phyloP scores from a whole-genome alignment of 1,140 invertebrate species.

The Bursaphelenchus mucronatus region DNA sequence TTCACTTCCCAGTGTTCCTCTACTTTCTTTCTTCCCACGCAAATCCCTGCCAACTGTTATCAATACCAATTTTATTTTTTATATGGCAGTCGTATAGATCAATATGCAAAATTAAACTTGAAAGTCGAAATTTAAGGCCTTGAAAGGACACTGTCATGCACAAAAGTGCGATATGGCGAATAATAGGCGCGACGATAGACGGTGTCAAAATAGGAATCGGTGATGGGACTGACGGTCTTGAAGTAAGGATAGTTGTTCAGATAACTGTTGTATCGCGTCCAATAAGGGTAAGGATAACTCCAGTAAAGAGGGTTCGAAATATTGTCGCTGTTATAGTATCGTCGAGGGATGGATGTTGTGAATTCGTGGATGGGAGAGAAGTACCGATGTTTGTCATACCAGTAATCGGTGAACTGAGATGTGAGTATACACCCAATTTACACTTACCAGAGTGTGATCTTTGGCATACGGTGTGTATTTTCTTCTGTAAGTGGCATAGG shows the following conservation, averaged over 20 bases:
- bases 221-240: neutral
- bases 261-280: constrained; percentile 22
- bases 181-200: constrained; percentile 5
- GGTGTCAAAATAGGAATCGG: neutral
- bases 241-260: constrained; percentile 4
- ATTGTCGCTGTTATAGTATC: constrained; percentile 21
- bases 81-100: too few species aligned
- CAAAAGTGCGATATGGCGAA: constrained; percentile 11
- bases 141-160: constrained; percentile 7
- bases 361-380: constrained; percentile 20
- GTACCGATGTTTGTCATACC: constrained; percentile 23
- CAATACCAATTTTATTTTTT: too few species aligned
- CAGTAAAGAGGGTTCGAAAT: constrained; percentile 15
- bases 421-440: neutral
- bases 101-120: too few species aligned
- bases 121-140: too few species aligned
- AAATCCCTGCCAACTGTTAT: too few species aligned
- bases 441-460: neutral
- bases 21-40: too few species aligned
- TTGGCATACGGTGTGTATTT: constrained; percentile 12
- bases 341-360: constrained; percentile 12
- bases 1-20: too few species aligned
- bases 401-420: neutral
- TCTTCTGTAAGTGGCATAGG: neutral
- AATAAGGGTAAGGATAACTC: constrained; percentile 11